Percentiles rank a stretch among this genome's conserved stretches.
Conservation (phyloP, 1,140 invertebrate species). For the Cydia amplana region DNA sequence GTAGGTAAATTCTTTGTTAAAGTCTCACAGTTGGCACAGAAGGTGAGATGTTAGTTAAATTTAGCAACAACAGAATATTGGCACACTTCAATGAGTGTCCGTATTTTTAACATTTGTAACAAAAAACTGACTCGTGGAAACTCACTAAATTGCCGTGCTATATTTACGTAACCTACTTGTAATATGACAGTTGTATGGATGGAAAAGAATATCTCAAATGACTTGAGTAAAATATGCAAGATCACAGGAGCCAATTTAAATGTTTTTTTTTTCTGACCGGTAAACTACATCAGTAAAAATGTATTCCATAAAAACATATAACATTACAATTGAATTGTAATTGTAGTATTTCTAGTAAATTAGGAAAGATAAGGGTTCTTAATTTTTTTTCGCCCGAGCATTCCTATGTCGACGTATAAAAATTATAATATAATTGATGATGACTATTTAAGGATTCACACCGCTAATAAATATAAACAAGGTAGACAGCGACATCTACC, state of each 20-base stretch:
- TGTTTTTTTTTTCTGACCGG: too few species aligned
- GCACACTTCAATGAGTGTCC: conserved; percentile 40
- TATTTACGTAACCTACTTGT: conserved; percentile 19
- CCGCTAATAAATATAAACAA: neutral
- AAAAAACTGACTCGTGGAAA: conserved; percentile 24
- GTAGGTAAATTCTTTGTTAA: conserved; percentile 20
- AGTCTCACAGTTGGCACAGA: conserved; percentile 37
- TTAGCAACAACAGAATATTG: conserved; percentile 42
- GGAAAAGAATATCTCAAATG: neutral
- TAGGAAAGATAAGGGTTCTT: too few species aligned
- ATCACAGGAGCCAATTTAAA: too few species aligned
- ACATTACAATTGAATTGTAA: too few species aligned
- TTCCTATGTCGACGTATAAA: too few species aligned
- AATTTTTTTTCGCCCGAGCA: too few species aligned
- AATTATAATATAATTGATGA: too few species aligned
- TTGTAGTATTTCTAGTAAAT: too few species aligned
- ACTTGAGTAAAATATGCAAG: neutral
- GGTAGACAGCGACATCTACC: conserved; percentile 6
- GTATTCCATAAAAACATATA: too few species aligned
- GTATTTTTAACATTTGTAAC: conserved; percentile 36
- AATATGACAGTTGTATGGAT: neutral
- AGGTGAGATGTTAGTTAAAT: conserved; percentile 33
- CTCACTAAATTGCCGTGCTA: neutral
- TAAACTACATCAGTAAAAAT: too few species aligned
- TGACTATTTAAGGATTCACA: too few species aligned